Evolutionary conservation across 2,888 invertebrate genomes (phyloP).

Genomic region (Melanotus villosus): DNA sequence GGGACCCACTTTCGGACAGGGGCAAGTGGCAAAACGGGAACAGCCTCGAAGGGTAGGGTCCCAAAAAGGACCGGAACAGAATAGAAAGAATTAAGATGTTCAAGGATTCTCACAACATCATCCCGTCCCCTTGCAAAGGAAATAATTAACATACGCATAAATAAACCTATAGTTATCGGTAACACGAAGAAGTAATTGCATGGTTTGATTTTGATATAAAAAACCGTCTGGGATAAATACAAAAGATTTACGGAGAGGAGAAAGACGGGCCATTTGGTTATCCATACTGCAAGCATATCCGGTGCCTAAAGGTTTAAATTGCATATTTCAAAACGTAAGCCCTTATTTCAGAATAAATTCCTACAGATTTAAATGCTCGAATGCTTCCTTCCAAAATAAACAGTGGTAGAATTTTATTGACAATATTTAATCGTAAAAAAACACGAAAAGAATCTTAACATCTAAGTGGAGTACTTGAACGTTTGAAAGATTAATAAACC

Average conservation of each 20-base stretch:
- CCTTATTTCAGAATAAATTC: no score
- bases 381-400: no score
- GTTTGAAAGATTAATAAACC: no score
- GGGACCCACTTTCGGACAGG: constrained; percentile 47
- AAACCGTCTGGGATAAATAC: constrained; percentile 44
- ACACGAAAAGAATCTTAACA: no score
- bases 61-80: constrained; percentile 51
- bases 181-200: constrained; percentile 48
- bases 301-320: constrained; percentile 36
- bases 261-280: constrained; percentile 42
- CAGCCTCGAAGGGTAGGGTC: constrained; percentile 41
- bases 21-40: constrained; percentile 32
- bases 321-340: constrained; percentile 25
- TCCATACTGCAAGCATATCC: constrained; percentile 35
- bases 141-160: constrained; percentile 51
- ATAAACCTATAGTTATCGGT: constrained; percentile 50
- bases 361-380: no score
- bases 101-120: constrained; percentile 48
- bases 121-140: constrained; percentile 41
- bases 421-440: no score
- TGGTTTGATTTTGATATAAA: constrained; percentile 44
- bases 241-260: constrained; percentile 15
- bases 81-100: constrained; percentile 48
- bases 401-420: no score
- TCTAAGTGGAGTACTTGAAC: no score